These are phyloP conservation scores for Struthio camelus DNA, from an alignment of 2,113 vertebrate genomes.

Conservation along the genomic window DNA sequence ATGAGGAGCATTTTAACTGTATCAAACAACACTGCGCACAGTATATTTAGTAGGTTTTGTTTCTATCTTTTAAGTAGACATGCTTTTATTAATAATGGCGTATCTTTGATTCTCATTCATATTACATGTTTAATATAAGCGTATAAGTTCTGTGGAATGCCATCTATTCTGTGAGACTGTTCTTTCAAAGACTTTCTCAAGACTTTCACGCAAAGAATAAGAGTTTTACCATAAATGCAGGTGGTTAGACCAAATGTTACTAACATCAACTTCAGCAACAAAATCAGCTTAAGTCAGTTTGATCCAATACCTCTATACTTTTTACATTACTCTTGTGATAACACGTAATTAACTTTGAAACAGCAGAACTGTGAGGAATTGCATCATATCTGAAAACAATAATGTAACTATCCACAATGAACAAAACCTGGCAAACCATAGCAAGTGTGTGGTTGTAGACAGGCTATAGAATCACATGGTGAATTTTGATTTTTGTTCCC, in stretches of 20 bases:
- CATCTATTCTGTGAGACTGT: neutral
- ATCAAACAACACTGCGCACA: neutral
- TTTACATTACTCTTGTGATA: neutral
- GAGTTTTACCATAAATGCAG: neutral
- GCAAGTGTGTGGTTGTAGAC: neutral
- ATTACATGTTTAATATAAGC: neutral
- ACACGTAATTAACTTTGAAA: neutral
- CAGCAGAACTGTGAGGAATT: neutral
- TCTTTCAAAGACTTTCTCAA: neutral
- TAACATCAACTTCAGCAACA: neutral
- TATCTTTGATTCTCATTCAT: neutral
- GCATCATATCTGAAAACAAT: neutral
- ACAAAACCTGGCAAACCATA: neutral
- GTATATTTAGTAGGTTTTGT: neutral
- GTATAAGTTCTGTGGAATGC: neutral
- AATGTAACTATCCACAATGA: fast-evolving
- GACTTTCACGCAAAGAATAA: neutral
- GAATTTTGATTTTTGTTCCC: neutral
- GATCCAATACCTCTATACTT: neutral
- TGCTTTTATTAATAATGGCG: neutral
- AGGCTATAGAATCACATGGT: neutral
- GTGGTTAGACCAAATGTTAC: neutral
- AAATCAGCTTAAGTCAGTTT: neutral
- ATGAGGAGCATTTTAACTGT: neutral
- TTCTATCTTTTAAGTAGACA: neutral